Evolutionary conservation across 1,140 invertebrate species (phyloP).

Genomic region (Ips typographus): DNA sequence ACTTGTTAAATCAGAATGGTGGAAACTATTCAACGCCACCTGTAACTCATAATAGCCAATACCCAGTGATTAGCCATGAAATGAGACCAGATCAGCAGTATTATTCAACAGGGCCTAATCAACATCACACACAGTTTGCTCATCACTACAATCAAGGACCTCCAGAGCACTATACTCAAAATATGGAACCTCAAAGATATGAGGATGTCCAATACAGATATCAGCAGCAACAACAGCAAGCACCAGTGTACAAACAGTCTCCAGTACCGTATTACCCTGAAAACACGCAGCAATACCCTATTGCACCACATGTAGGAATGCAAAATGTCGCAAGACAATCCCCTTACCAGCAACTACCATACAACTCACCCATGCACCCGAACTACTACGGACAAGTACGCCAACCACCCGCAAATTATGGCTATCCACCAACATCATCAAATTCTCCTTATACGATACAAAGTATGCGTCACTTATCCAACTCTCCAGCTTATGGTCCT

Average conservation of each 20-base stretch:
- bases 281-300: not conserved
- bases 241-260: no score
- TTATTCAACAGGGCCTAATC: not conserved
- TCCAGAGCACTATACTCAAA: not conserved
- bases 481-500: slow-evolving; percentile 23
- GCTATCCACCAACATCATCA: slow-evolving; percentile 21
- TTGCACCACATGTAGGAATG: not conserved
- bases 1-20: slow-evolving; percentile 30
- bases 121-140: no score
- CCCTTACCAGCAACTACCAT: slow-evolving; percentile 39
- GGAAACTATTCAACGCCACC: not conserved
- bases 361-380: slow-evolving; percentile 34
- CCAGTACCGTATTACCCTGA: not conserved
- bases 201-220: not conserved
- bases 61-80: not conserved
- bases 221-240: not conserved
- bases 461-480: slow-evolving; percentile 35
- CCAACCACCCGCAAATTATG: slow-evolving; percentile 23
- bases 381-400: slow-evolving; percentile 21
- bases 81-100: not conserved
- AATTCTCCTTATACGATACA: slow-evolving; percentile 17
- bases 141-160: not conserved
- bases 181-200: not conserved
- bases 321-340: slow-evolving; percentile 26
- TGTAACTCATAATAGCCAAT: not conserved